Conservation (phyloP, 2,888 invertebrate species). For the Clistopyga incitator region DNA sequence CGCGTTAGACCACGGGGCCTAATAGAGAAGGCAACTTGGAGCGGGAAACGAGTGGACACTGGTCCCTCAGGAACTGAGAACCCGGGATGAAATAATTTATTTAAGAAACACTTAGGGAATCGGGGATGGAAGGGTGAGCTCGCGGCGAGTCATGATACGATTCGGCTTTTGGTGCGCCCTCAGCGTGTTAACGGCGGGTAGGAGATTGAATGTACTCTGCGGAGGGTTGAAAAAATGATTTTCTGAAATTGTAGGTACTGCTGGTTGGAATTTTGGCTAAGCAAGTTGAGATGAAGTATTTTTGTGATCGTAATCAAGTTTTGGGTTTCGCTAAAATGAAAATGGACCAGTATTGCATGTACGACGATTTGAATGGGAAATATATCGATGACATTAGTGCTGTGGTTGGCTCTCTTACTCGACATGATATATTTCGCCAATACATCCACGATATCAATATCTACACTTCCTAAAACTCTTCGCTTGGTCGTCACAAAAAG, state of each 20-base stretch:
- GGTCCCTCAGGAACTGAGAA: slow-evolving; percentile 34
- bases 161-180: slow-evolving; percentile 48
- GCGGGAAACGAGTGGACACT: slow-evolving; percentile 46
- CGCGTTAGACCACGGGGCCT: slow-evolving; percentile 58
- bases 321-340: no score
- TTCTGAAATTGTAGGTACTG: not conserved
- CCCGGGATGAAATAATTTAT: slow-evolving; percentile 63
- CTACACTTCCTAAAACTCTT: no score
- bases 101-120: slow-evolving; percentile 65
- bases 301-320: no score
- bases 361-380: no score
- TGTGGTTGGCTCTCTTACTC: no score
- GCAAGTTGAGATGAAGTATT: no score
- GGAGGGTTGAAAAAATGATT: not conserved
- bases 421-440: no score
- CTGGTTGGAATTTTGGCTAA: no score
- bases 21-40: slow-evolving; percentile 30
- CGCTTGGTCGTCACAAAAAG: no score
- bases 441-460: no score
- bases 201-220: slow-evolving; percentile 30
- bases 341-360: no score
- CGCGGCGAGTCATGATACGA: slow-evolving; percentile 53
- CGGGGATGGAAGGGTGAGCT: slow-evolving; percentile 33
- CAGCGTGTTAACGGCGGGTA: slow-evolving; percentile 44
- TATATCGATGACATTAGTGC: no score